phyloP scores from a whole-genome alignment of 1,140 invertebrate genomes.

The Cotesia vestalis region DNA sequence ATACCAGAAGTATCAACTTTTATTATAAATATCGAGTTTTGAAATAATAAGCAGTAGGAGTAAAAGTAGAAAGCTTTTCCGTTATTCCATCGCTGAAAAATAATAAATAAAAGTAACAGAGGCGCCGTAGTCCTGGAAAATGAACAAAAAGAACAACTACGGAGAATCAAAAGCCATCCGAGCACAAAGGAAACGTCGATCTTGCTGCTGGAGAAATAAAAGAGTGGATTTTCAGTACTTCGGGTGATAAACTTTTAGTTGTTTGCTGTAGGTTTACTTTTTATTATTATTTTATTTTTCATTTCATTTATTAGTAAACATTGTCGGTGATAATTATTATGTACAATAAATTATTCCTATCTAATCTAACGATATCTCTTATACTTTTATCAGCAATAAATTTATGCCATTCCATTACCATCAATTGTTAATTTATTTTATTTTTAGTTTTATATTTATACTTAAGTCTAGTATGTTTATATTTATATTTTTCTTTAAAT shows the following conservation, averaged over 20 bases:
- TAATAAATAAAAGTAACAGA: too few relatives aligned
- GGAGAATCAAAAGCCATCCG: too few relatives aligned
- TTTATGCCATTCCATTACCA: conserved; percentile 16
- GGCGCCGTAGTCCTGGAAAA: too few relatives aligned
- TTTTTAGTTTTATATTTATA: conserved; percentile 7
- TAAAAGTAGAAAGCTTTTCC: too few relatives aligned
- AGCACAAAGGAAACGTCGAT: too few relatives aligned
- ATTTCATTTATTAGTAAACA: conserved; percentile 47
- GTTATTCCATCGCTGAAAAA: too few relatives aligned
- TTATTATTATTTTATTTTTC: conserved; percentile 44
- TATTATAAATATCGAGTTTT: too few relatives aligned
- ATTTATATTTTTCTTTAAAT: conserved; percentile 8
- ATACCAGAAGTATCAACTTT: too few relatives aligned
- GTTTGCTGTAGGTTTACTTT: not conserved
- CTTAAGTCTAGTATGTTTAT: conserved; percentile 14
- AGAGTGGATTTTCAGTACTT: not conserved
- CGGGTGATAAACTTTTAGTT: conserved; percentile 1
- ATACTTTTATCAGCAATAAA: conserved; percentile 45
- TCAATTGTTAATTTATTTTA: conserved; percentile 7
- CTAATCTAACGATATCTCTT: conserved; percentile 56
- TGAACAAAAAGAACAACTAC: too few relatives aligned
- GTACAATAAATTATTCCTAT: conserved; percentile 59
- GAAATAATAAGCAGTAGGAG: too few relatives aligned
- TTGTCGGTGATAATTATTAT: conserved; percentile 54
- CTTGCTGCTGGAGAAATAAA: too few relatives aligned